A percentile compares a stretch with the other conserved stretches of the same genome.
phyloP scores from a whole-genome alignment of 1,140 invertebrate species.

The Pseudomyrmex concolor region DNA sequence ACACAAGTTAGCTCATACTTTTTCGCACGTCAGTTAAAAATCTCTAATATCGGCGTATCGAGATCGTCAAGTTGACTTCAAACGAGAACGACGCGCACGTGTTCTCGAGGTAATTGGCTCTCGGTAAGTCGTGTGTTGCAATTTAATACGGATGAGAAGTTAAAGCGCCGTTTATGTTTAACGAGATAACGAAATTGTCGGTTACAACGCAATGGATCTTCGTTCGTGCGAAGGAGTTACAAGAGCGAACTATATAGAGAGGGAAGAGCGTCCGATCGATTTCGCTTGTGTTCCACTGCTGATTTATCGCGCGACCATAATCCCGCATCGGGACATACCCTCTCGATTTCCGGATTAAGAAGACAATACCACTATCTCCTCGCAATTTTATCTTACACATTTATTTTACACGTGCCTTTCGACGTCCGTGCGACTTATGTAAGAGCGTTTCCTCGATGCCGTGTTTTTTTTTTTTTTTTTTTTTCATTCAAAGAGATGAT shows the following conservation, averaged over 20 bases:
- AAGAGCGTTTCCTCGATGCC: conserved; percentile 2
- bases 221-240: conserved; percentile 25
- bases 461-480: conserved; percentile 28
- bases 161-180: neutral
- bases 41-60: too few species aligned
- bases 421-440: neutral
- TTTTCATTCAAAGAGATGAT: conserved; percentile 25
- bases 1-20: too few species aligned
- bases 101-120: conserved; percentile 1
- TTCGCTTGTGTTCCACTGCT: conserved; percentile 25
- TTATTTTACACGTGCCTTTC: neutral
- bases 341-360: conserved; percentile 29
- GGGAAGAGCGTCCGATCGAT: conserved; percentile 26
- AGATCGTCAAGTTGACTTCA: neutral
- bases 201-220: conserved; percentile 10
- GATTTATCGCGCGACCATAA: conserved; percentile 37
- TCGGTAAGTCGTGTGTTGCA: neutral
- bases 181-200: conserved; percentile 19
- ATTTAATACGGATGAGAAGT: neutral
- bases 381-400: conserved; percentile 27
- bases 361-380: neutral
- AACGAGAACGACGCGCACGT: neutral
- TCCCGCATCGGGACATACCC: conserved; percentile 22
- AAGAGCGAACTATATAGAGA: neutral
- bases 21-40: too few species aligned